Conservation (phyloP, 2,888 invertebrate species). For the Stegophylla sp. region DNA sequence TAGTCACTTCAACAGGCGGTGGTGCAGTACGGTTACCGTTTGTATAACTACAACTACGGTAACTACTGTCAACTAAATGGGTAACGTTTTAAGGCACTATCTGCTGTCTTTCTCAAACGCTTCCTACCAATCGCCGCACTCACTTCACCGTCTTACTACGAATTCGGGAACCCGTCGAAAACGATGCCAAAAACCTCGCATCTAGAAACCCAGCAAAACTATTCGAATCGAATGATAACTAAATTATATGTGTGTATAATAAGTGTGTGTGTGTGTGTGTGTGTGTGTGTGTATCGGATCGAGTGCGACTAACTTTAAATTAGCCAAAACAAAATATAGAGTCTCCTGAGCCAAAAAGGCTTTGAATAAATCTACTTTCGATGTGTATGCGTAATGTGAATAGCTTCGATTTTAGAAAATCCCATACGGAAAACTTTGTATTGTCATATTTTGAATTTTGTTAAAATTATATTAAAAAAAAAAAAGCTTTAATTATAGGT, state of each 20-base stretch:
- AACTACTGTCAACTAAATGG: conserved; percentile 26
- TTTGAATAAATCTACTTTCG: too few relatives aligned
- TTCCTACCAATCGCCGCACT: too few relatives aligned
- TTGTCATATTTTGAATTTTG: too few relatives aligned
- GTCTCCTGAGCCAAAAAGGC: too few relatives aligned
- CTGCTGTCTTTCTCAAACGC: not conserved
- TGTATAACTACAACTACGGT: not conserved
- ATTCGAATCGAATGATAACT: not conserved
- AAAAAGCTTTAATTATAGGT: too few relatives aligned
- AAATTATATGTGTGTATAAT: not conserved
- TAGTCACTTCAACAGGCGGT: conserved; percentile 39
- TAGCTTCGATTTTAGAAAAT: too few relatives aligned
- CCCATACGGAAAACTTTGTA: too few relatives aligned
- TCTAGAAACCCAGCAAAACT: not conserved
- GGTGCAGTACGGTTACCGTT: not conserved
- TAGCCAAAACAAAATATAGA: too few relatives aligned
- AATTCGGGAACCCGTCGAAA: not conserved
- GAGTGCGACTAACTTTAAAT: too few relatives aligned
- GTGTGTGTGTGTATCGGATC: not conserved
- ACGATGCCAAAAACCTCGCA: conserved; percentile 20
- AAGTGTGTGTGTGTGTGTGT: too few relatives aligned
- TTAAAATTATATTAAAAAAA: too few relatives aligned
- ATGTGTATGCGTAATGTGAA: too few relatives aligned
- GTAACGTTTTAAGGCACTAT: conserved; percentile 8
- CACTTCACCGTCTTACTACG: not conserved